These are phyloP conservation scores for Ceramica pisi DNA, from an alignment of 2,888 invertebrate species.

Conservation along the genomic window DNA sequence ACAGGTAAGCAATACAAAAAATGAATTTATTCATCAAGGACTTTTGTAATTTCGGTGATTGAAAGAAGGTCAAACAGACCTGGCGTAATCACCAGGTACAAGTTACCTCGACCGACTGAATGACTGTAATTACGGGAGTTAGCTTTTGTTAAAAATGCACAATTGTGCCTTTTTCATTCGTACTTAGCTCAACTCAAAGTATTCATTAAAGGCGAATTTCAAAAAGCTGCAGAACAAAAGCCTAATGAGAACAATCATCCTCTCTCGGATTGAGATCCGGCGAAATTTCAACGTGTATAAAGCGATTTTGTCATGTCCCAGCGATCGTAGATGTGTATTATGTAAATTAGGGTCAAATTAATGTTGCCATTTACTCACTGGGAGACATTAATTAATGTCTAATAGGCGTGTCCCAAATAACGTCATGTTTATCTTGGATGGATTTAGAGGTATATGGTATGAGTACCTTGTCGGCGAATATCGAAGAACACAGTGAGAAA, in stretches of 20 bases:
- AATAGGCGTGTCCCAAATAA: slow-evolving; percentile 38
- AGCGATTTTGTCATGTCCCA: slow-evolving; percentile 52
- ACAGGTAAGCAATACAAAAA: slow-evolving; percentile 13
- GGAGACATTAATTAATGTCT: slow-evolving; percentile 42
- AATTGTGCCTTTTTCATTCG: slow-evolving; percentile 53
- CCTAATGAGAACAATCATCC: slow-evolving; percentile 57
- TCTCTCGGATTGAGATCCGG: slow-evolving; percentile 43
- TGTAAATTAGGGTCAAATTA: slow-evolving; percentile 62
- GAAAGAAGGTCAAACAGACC: slow-evolving; percentile 27
- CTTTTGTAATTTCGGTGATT: neutral
- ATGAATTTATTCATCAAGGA: neutral
- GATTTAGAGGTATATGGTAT: neutral
- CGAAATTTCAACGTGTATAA: slow-evolving; percentile 43
- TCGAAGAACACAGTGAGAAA: neutral
- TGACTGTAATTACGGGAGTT: slow-evolving; percentile 45
- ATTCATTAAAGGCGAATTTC: slow-evolving; percentile 56
- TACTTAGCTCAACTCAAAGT: slow-evolving; percentile 55
- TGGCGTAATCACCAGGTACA: slow-evolving; percentile 34
- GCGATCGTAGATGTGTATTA: slow-evolving; percentile 50
- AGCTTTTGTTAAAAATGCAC: slow-evolving; percentile 56
- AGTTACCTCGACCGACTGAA: slow-evolving; percentile 41
- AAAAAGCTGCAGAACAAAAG: slow-evolving; percentile 62
- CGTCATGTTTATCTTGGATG: slow-evolving; percentile 9
- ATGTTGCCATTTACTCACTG: slow-evolving; percentile 47
- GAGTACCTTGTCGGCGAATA: neutral